phyloP scores from a whole-genome alignment of 1,140 invertebrate species.

The Paramacrobiotus metropolitanus region DNA sequence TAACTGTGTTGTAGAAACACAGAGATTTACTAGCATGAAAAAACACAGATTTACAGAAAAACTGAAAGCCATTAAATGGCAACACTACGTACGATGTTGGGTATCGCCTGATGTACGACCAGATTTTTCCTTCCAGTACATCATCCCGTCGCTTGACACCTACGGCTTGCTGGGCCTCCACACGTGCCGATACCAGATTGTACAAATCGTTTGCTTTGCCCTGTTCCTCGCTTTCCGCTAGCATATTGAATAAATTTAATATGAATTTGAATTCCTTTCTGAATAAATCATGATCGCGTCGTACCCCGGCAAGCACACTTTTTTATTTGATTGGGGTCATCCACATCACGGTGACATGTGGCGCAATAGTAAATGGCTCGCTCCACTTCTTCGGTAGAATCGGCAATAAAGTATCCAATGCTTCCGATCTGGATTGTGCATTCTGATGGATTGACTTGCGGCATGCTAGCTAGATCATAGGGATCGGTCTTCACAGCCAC shows the following conservation, averaged over 20 bases:
- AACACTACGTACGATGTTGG: background rate
- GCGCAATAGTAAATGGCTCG: slow-evolving; percentile 1
- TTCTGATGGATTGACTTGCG: background rate
- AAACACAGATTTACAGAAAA: background rate
- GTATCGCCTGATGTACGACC: background rate
- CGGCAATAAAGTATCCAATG: background rate
- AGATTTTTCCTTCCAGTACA: background rate
- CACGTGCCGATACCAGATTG: no score
- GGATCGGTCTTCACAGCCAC: background rate
- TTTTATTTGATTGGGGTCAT: background rate
- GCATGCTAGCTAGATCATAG: background rate
- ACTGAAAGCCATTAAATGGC: background rate
- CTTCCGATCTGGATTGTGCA: background rate
- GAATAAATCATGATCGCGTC: background rate
- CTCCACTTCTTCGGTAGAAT: slow-evolving; percentile 2
- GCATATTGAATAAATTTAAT: background rate
- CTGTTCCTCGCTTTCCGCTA: no score
- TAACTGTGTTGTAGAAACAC: no score
- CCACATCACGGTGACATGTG: background rate
- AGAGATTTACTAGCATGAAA: background rate
- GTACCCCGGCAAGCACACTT: background rate
- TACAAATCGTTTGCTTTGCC: no score
- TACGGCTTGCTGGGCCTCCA: no score
- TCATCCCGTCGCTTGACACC: background rate
- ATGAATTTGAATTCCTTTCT: background rate